phyloP scores from a whole-genome alignment of 2,113 vertebrate species.

The Sigmodon hispidus region DNA sequence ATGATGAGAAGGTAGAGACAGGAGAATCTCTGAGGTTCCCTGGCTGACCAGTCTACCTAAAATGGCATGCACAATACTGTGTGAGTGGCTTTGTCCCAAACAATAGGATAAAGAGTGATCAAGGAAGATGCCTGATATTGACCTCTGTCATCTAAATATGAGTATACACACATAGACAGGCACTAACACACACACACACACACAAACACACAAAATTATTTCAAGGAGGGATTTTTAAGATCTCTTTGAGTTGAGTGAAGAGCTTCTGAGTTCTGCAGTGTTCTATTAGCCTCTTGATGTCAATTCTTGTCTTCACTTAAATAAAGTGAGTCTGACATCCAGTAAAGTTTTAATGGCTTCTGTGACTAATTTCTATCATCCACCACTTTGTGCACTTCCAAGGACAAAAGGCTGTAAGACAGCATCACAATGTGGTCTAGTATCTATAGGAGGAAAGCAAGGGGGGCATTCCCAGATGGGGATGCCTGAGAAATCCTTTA shows the following conservation, averaged over 20 bases:
- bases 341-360: not conserved
- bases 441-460: not conserved
- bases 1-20: not conserved
- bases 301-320: not conserved
- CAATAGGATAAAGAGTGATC: not conserved
- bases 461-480: accelerated
- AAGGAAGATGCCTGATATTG: too few relatives aligned
- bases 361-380: not conserved
- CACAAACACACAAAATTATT: too few relatives aligned
- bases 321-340: not conserved
- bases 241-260: not conserved
- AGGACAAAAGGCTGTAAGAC: not conserved
- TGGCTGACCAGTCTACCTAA: not conserved
- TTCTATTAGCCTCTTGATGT: not conserved
- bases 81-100: not conserved
- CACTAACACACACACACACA: not conserved
- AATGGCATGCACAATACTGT: not conserved
- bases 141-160: not conserved
- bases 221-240: not conserved
- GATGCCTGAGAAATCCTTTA: not conserved
- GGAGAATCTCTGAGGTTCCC: not conserved
- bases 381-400: not conserved
- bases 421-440: not conserved
- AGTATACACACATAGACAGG: too few relatives aligned
- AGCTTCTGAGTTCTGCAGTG: not conserved